Evolutionary conservation across 2,888 invertebrate species (phyloP), one percentile per base, ranked within the genome.

Genomic region (Kryphioiulus occultus): DNA sequence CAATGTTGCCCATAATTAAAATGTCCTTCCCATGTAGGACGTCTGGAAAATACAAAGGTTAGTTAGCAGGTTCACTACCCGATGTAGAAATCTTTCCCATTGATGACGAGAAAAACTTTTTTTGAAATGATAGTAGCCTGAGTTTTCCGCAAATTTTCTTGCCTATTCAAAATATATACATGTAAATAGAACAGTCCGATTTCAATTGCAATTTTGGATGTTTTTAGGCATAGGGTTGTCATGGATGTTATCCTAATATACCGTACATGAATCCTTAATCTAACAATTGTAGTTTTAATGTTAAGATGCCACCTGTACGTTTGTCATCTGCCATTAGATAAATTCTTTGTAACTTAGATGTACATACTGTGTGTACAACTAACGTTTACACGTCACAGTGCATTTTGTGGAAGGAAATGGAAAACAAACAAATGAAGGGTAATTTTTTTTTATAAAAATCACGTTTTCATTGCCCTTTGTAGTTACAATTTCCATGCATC

Each of bases 1-100:
- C 68, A 68, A 68, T 68, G 68, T 26, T 68, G 68, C 26, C 68
- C 68, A 68, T 68, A 68, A 68, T 68, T 68, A 68, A 68, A 68
- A 68, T 68, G 68, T 68, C 26, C 26, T 68, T 68, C 68, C 26
- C 68, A 68, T 26, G 68, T 68, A 68, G 26, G 12, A 68, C 68
- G 68, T 68, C 68, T 68, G 68, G 68, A 68, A 26, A 26, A 68
- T 26, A 26, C 68, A 26, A 68, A 68, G 26, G 26, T 68, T 68
- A 68, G 26, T 68, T 68, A 26, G 68, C 26, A 30, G 68, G 68
- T 68, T 68, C 68, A 68, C 68, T 68, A 68, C 68, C 26, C 68
- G 68, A 26, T 26, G 26, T 17, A 17, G 4, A 17, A 59, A 5
- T 68, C 10, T 68, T 68, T 68, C 26, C 26, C 68, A 68, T 26